Base-by-base conservation (phyloP, 2,888 invertebrate genomes). In the Tortricodes alternella region DNA sequence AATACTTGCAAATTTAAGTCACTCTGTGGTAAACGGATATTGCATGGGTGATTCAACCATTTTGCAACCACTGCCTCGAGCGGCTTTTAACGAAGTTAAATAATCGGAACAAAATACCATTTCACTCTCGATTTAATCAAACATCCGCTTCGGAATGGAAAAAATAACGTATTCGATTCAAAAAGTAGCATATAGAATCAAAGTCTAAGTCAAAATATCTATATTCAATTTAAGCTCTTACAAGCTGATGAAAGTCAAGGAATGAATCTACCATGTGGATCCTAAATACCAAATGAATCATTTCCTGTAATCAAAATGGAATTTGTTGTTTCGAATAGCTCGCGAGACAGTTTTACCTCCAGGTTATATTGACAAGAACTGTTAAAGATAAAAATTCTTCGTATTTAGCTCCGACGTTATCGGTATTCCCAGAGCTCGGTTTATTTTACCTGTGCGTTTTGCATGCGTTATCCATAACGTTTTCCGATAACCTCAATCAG, bases 41-140 rank as follows among this genome's bases (percentile, higher is more conserved):
- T 60, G 52, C 48, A 27, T 44, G 53, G 53, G 51, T 66, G 62
- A 68, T 60, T 70, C 72, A 71, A 50, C 60, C 38, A 46, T 58
- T 64, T 64, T 50, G 48, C 49, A 61, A 63, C 55, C 51, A 55
- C 34, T 5, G n/a, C 13, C 35, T n/a, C 15, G 16, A 9, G 19
- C 29, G n/a, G n/a, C 24, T 27, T n/a, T 32, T 32, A 18, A 19
- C 6, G 16, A n/a, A 39, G 18, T 46, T 24, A 24, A 34, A 53
- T 19, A 16, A 18, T 13, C 13, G 15, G 24, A 34, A 18, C 32
- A 13, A 53, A 23, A 53, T 41, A 4, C 11, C 38, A 39, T 46
- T 46, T 34, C 15, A 34, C 11, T 13, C 24, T 16, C 18, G 1
- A 34, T 46, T 39, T 24, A 29, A 29, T 39, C 34, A 34, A 34